Evolutionary conservation across 1,140 invertebrate genomes (phyloP).

Genomic region (Bombus waltoni): DNA sequence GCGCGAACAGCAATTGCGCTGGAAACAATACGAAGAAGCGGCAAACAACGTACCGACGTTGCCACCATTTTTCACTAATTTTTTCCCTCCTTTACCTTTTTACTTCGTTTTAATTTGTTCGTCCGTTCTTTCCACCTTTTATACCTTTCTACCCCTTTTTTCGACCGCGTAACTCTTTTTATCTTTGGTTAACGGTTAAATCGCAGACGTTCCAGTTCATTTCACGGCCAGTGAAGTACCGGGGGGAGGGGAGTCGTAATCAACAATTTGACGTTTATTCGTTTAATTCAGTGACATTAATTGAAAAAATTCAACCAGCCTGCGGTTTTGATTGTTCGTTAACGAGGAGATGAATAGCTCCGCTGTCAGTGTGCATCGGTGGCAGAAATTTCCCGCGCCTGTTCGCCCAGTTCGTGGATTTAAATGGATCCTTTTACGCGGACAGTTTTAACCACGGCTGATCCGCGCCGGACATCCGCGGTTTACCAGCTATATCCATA

Average conservation of each 20-base stretch:
- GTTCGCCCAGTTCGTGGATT: conserved; percentile 48
- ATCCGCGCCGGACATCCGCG: conserved; percentile 62
- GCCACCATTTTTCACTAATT: background rate
- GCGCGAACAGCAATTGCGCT: background rate
- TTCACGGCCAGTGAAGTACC: background rate
- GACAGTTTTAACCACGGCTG: conserved; percentile 62
- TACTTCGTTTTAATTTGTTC: conserved; percentile 38
- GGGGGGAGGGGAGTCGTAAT: background rate
- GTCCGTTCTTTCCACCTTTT: background rate
- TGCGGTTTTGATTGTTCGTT: conserved; percentile 53
- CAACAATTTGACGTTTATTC: conserved; percentile 38
- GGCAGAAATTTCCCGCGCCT: conserved; percentile 55
- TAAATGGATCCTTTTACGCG: conserved; percentile 68
- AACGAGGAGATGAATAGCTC: conserved; percentile 41
- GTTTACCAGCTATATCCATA: conserved; percentile 64
- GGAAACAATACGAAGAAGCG: background rate
- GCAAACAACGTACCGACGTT: background rate
- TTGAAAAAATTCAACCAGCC: conserved; percentile 42
- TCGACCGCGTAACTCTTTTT: background rate
- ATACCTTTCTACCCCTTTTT: conserved; percentile 5
- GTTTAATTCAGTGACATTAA: conserved; percentile 48
- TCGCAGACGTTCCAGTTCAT: conserved; percentile 20
- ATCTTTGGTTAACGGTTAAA: background rate
- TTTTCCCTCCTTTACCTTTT: conserved; percentile 11
- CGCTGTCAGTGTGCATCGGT: conserved; percentile 12